These are phyloP conservation scores for Pontoporia blainvillei DNA, from an alignment of 2,113 vertebrate genomes.

Conservation along the genomic window DNA sequence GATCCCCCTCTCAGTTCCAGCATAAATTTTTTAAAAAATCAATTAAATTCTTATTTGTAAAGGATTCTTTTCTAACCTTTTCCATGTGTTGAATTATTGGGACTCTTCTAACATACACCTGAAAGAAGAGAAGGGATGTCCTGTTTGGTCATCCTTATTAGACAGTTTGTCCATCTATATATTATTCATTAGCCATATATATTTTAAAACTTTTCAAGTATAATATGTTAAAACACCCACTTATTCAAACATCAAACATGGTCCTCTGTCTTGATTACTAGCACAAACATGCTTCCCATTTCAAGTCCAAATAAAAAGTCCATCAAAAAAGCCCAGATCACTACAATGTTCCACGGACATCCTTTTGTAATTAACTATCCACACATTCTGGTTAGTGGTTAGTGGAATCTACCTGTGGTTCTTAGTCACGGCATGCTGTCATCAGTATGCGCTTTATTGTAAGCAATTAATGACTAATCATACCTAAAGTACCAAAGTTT, in stretches of 20 bases:
- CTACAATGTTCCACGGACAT: not conserved
- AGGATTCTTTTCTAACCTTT: not conserved
- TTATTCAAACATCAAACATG: not conserved
- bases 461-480: not conserved
- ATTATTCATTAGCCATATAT: not conserved
- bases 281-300: not conserved
- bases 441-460: not conserved
- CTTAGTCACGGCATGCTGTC: not conserved
- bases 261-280: not conserved
- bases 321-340: not conserved
- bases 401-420: too few species aligned
- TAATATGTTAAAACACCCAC: not conserved
- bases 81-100: not conserved
- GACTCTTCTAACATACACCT: not conserved
- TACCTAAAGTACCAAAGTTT: not conserved
- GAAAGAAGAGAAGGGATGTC: not conserved
- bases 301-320: not conserved
- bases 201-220: not conserved
- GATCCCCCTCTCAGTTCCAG: not conserved
- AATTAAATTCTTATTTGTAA: not conserved
- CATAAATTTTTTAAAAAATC: not conserved
- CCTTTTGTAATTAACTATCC: not conserved
- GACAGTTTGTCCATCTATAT: not conserved
- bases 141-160: not conserved
- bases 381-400: not conserved